Evolutionary conservation across 2,888 invertebrate species (phyloP).

Genomic region (Hoplodrina blanda): DNA sequence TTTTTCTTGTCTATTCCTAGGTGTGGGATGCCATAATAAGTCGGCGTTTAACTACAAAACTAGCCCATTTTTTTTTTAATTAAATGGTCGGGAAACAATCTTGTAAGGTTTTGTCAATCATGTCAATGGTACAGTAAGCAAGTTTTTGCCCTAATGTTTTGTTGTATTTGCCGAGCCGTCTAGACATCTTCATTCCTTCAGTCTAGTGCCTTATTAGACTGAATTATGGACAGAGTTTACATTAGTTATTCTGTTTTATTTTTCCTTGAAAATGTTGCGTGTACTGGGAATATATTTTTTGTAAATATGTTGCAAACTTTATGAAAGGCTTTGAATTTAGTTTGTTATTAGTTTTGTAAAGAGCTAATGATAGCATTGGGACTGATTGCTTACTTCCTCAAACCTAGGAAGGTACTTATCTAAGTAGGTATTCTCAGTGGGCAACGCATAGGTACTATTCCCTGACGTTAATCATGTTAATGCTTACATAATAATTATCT

Average conservation of each 20-base stretch:
- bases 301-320: conserved; percentile 2
- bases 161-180: conserved; percentile 39
- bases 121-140: conserved; percentile 13
- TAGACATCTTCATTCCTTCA: conserved; percentile 53
- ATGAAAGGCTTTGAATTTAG: no score
- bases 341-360: no score
- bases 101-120: conserved; percentile 15
- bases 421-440: no score
- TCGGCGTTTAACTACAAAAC: no score
- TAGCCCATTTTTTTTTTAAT: conserved; percentile 12
- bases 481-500: no score
- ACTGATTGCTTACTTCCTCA: no score
- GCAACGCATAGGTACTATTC: no score
- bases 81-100: conserved; percentile 3
- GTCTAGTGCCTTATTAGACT: conserved; percentile 50
- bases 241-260: conserved; percentile 13
- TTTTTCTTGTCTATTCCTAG: no score
- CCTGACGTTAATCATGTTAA: no score
- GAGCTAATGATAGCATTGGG: no score
- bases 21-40: no score
- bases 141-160: conserved; percentile 24
- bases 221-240: conserved; percentile 33
- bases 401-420: no score
- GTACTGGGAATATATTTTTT: conserved; percentile 9
- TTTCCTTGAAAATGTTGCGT: conserved; percentile 4